Evolutionary conservation across 2,797 vertebrate species (phyloP).

Genomic region (Passerculus sandwichensis): DNA sequence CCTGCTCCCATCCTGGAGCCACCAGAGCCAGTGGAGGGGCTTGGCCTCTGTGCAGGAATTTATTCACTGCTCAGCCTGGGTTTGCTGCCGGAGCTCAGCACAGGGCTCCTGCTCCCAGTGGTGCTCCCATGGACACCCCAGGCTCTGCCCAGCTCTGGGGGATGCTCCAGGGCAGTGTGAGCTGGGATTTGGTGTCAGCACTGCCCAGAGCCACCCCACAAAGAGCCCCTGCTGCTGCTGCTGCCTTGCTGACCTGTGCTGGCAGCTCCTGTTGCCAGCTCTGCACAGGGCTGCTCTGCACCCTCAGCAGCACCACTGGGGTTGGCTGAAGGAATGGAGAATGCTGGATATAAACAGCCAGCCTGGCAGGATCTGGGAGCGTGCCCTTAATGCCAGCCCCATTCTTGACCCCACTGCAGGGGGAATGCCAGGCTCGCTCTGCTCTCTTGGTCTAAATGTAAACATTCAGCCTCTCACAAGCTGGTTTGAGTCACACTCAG

Average conservation of each 20-base stretch:
- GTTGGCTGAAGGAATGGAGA: not conserved
- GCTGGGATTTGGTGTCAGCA: not conserved
- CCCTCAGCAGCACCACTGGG: not conserved
- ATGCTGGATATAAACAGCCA: not conserved
- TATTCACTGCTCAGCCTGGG: not conserved
- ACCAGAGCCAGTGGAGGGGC: not conserved
- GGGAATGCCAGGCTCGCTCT: not conserved
- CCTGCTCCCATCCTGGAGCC: not conserved
- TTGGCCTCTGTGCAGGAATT: not conserved
- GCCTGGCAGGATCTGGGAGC: not conserved
- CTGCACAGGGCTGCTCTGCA: not conserved
- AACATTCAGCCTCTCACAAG: not conserved
- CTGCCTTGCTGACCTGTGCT: not conserved
- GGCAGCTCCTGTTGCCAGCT: conserved; percentile 34
- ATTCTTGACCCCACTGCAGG: not conserved
- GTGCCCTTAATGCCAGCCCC: not conserved
- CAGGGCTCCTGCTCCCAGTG: not conserved
- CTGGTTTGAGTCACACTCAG: not conserved
- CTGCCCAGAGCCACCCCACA: not conserved
- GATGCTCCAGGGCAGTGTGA: not conserved
- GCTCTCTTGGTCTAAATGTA: not conserved
- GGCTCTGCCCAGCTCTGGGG: not conserved
- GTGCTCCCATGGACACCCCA: not conserved
- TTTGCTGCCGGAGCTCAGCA: not conserved
- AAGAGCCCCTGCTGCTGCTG: not conserved